These are phyloP conservation scores for Chamaedrilus cognettii DNA, from an alignment of 2,888 invertebrate genomes.

Conservation along the genomic window DNA sequence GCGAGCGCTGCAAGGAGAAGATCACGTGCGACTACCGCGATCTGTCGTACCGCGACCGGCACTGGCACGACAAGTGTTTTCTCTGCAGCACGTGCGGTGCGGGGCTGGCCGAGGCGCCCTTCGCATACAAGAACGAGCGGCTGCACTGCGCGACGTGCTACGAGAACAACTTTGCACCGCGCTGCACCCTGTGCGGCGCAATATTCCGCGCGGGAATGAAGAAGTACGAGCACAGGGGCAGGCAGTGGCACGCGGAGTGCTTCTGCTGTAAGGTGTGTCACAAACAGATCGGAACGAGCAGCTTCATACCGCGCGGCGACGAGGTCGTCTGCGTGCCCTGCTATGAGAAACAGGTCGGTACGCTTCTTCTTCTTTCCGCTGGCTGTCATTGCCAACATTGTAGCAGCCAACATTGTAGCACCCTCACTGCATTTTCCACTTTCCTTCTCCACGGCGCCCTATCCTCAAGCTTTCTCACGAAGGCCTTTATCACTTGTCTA, in stretches of 20 bases:
- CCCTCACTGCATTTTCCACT: too few species aligned
- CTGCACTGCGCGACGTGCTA: conserved; percentile 30
- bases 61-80: conserved; percentile 33
- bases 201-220: conserved; percentile 32
- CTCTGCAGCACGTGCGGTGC: conserved; percentile 20
- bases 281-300: conserved; percentile 21
- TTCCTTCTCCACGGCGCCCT: too few species aligned
- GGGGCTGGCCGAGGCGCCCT: conserved; percentile 22
- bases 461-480: too few species aligned
- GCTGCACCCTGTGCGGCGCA: conserved; percentile 24
- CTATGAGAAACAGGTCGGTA: conserved; percentile 20
- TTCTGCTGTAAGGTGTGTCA: conserved; percentile 24
- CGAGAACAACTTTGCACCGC: conserved; percentile 25
- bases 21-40: conserved; percentile 27
- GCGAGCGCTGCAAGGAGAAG: conserved; percentile 24
- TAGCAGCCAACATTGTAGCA: too few species aligned
- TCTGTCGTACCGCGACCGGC: conserved; percentile 20
- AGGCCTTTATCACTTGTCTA: too few species aligned
- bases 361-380: too few species aligned
- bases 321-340: conserved; percentile 24
- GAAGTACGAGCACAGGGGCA: conserved; percentile 26
- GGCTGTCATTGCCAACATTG: too few species aligned
- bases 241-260: conserved; percentile 25
- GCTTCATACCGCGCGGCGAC: conserved; percentile 20
- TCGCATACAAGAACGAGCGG: conserved; percentile 29